These are phyloP conservation scores for Esox masquinongy DNA, from an alignment of 2,797 vertebrate genomes.

Conservation along the genomic window DNA sequence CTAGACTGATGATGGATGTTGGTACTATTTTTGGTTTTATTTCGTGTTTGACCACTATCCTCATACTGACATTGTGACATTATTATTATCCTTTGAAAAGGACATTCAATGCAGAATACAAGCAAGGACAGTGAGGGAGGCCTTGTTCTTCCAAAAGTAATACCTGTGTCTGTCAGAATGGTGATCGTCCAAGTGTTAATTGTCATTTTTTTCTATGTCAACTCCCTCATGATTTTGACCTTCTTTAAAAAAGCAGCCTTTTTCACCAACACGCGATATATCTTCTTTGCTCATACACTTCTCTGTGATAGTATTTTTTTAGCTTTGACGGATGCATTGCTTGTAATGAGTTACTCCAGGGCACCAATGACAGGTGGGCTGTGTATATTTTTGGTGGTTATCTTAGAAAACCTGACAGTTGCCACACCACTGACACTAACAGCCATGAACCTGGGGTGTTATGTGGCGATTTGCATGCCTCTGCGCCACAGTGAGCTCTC, in stretches of 20 bases:
- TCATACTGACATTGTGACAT: no score
- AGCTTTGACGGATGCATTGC: slow-evolving; percentile 33
- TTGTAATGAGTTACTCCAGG: slow-evolving; percentile 1
- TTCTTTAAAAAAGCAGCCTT: slow-evolving; percentile 58
- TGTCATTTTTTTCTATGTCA: slow-evolving; percentile 57
- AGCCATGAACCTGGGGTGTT: slow-evolving; percentile 67
- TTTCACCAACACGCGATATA: slow-evolving; percentile 57
- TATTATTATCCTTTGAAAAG: background rate
- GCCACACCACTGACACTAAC: slow-evolving; percentile 60
- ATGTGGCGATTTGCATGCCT: slow-evolving; percentile 19
- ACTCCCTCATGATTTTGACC: slow-evolving; percentile 50
- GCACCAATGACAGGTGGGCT: slow-evolving; percentile 20
- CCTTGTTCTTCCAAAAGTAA: background rate
- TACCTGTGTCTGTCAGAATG: slow-evolving; percentile 10
- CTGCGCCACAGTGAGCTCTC: slow-evolving; percentile 18
- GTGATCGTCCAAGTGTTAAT: slow-evolving; percentile 55
- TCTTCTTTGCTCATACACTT: slow-evolving; percentile 61
- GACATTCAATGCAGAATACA: background rate
- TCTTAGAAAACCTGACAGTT: background rate
- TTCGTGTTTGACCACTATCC: background rate
- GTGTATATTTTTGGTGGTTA: slow-evolving; percentile 22
- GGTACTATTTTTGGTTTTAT: background rate
- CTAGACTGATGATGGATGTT: background rate
- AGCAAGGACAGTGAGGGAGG: background rate
- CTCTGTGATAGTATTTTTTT: slow-evolving; percentile 54